phyloP scores from a whole-genome alignment of 92 coral and sea anemone genomes.

The Micromussa lordhowensis region DNA sequence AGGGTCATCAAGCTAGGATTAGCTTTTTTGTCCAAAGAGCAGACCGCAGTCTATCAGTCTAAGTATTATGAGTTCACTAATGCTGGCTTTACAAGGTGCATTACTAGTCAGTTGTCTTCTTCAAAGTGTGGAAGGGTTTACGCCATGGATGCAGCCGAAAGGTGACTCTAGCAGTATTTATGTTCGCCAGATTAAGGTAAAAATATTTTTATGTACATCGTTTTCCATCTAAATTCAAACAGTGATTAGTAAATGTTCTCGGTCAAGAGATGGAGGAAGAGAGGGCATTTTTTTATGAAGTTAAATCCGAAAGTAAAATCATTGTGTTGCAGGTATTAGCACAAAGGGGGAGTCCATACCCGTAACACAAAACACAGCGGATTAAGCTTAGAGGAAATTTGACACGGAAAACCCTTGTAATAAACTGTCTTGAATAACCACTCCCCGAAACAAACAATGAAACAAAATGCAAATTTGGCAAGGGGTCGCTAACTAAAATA shows the following conservation, averaged over 20 bases:
- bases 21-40: neutral
- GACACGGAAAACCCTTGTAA: too few species aligned
- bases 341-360: too few species aligned
- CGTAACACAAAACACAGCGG: too few species aligned
- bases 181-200: neutral
- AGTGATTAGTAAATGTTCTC: neutral
- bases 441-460: too few species aligned
- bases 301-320: neutral
- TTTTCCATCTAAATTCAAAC: neutral
- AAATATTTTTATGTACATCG: neutral
- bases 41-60: neutral
- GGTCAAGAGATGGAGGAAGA: neutral
- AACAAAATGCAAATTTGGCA: too few species aligned
- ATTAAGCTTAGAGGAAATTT: too few species aligned
- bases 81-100: neutral
- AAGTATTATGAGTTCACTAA: neutral
- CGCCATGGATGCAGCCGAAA: slow-evolving; percentile 19
- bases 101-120: neutral
- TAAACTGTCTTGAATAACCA: too few species aligned
- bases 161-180: slow-evolving; percentile 1
- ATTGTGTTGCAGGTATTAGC: too few species aligned
- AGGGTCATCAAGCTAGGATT: neutral
- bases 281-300: neutral
- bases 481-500: too few species aligned
- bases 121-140: slow-evolving; percentile 2